Base-by-base conservation (phyloP, 2,113 vertebrate genomes). In the Tauraco erythrolophus region DNA sequence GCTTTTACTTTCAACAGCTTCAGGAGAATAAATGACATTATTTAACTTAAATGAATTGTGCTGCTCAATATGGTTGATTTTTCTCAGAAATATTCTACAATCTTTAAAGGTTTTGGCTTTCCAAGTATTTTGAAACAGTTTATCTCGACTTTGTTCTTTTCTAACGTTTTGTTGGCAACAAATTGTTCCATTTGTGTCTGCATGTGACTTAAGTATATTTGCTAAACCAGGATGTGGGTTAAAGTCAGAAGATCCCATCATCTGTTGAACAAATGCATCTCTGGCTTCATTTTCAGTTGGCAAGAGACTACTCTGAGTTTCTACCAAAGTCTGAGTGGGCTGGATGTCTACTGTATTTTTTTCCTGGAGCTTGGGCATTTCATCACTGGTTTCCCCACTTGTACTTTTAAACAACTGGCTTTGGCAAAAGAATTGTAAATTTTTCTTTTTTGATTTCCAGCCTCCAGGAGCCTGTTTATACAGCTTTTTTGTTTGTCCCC, bases 81-180 rank as follows among this genome's bases (percentile, higher is more conserved):
- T 99, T 95, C 98, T 99, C 94, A 99, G 97, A 98, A 99, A 99
- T 97, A 99, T 99, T 69, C 99, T 98, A 95, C 99, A 99, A 85
- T 99, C 99, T 98, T 99, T 99, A 95, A 99, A 98, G 37, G 97
- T 98, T 98, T 99, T 98, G 78, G 98, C 96, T 97, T 98, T 99
- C 99, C 99, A 99, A 64, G 98, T 98, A 97, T 98, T 98, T 86
- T 98, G 98, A 98, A 97, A 98, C 46, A 98, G 83, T 92, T 97
- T 98, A 97, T 98, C 98, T 96, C 97, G 88, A 93, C 91, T 97
- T 84, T 96, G 93, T 65, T 92, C 95, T 91, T 95, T 98, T 93
- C 92, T 96, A 92, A 93, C 72, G 41, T 94, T 97, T 97, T 96
- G 95, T 50, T 96, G 96, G 92, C 86, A 96, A 89, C 24, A 66